Base-by-base conservation (phyloP, 1,140 invertebrate genomes). In the Cydia pomonella region DNA sequence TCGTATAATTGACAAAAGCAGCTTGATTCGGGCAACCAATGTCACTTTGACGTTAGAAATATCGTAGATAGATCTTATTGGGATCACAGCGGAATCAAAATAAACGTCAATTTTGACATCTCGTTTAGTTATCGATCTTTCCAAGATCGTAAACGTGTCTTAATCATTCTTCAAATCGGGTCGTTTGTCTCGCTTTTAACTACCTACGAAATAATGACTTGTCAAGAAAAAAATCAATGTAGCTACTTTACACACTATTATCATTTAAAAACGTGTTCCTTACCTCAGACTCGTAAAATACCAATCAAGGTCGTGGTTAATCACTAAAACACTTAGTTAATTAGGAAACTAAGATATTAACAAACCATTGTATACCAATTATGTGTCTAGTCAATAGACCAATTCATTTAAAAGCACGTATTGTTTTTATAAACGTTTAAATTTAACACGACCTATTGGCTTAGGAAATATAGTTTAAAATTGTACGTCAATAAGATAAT, bases 311-410 rank as follows among this genome's bases (percentile, higher is more conserved):
- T 59, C 53, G 53, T 23, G 21, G 7, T 23, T 23, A 23, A 59
- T 23, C 21, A 23, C 18, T 59, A 10, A 16, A 59, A 59, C 53
- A 59, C n/a, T 59, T 59, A 59, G 9, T 23, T 59, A 23, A 59
- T 59, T 23, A 59, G 18, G 53, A 59, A 59, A 59, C 18, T 23
- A 50, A 44, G 7, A 3, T 59, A 3, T 59, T 23, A 59, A 59
- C 16, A 23, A 59, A 59, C 18, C 21, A 59, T 59, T 59, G n/a
- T 53, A 18, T 59, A 59, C 6, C 53, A 23, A 23, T 53, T 7
- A 53, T 59, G n/a, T 59, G 53, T 59, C 53, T 59, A 59, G 53
- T 59, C 21, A 59, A 59, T 59, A 59, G 9, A 23, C 6, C 18
- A 21, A 23, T 59, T 23, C 6, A 9, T 47, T 47, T 47, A 59